Evolutionary conservation across 1,140 invertebrate species (phyloP), one percentile per base, ranked within the genome.

Genomic region (Drosophila simulans): DNA sequence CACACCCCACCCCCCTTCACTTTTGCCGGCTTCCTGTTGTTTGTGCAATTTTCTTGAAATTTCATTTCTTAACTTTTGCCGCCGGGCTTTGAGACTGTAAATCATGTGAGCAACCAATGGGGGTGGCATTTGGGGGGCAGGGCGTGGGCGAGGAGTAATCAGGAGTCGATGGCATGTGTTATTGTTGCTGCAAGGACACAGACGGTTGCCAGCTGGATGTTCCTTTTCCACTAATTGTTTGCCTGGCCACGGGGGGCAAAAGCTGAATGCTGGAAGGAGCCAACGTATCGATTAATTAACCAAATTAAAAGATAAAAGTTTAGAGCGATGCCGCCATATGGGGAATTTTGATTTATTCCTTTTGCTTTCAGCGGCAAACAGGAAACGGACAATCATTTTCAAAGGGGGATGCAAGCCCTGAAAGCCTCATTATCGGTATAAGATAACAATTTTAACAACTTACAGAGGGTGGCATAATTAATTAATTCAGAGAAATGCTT

Each of bases 61-160:
- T 88, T 89, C 70, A 88, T 88, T 88, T 88, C 83, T 88, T 88
- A 89, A 88, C 83, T 89, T 88, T 88, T 80, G 84, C 83, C 83
- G 63, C 69, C 66, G 84, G 80, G 59, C 58, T 69, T 71, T 54
- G 74, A 83, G 72, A 77, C 80, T 73, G 84, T 88, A 88, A 88
- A 88, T 88, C 83, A 86, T 86, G 63, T 76, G 65, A 85, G 77
- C 13, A 45, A 15, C 31, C 52, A n/a, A 62, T 27, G 27, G 62
- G 37, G 11, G 43, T 22, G 22, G 58, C 10, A 7, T 5, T 5
- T 17, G 48, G 22, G 8, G 39, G 49, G 34, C 39, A 37, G 40
- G 27, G 0, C 3, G 7, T 31, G 31, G 7, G 31, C 31, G 2
- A 2, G 31, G 31, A 31, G 31, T 31, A 31, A 31, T 31, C 31